Evolutionary conservation across 2,888 invertebrate species (phyloP).

Genomic region (Agriopis leucophaearia): DNA sequence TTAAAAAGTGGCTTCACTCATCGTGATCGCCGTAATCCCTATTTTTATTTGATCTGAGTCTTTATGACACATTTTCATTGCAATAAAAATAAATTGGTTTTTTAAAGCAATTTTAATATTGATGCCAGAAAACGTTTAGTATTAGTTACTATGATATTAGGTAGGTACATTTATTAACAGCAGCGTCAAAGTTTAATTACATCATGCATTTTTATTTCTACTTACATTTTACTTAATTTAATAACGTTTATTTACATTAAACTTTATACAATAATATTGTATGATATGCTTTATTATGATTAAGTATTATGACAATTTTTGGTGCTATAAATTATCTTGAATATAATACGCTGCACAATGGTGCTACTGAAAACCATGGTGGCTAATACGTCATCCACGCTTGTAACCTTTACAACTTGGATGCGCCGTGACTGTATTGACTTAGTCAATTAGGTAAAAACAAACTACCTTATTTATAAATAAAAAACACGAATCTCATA

Average conservation of each 20-base stretch:
- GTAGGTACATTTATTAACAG: slow-evolving; percentile 2
- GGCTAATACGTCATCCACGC: too few species aligned
- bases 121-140: background rate
- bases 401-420: too few species aligned
- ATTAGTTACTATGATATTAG: background rate
- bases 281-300: slow-evolving; percentile 76
- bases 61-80: background rate
- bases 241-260: slow-evolving; percentile 43
- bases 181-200: slow-evolving; percentile 17
- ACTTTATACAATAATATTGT: slow-evolving; percentile 59
- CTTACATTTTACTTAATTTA: slow-evolving; percentile 12
- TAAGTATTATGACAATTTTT: slow-evolving; percentile 52
- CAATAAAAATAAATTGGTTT: background rate
- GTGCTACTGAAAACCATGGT: too few species aligned
- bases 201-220: slow-evolving; percentile 10
- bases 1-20: too few species aligned
- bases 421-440: too few species aligned
- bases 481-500: too few species aligned
- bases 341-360: too few species aligned
- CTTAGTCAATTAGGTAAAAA: too few species aligned
- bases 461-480: too few species aligned
- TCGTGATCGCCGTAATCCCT: too few species aligned
- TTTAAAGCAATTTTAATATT: background rate
- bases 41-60: too few species aligned
- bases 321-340: slow-evolving; percentile 16